phyloP scores from a whole-genome alignment of 1,140 invertebrate species.

The Bombus ignitus region DNA sequence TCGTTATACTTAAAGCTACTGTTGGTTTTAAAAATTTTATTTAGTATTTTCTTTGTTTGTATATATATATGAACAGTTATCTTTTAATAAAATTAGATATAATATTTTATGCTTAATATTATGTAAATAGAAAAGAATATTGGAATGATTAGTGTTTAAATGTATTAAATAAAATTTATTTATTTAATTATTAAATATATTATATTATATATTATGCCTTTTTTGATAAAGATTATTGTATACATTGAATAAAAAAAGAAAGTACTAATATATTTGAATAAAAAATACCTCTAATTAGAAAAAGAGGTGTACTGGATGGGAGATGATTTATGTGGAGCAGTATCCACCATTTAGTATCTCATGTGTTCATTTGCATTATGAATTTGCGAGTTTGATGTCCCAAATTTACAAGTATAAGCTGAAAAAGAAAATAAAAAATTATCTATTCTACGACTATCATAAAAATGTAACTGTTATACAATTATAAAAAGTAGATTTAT shows the following conservation, averaged over 20 bases:
- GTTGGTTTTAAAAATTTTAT: neutral
- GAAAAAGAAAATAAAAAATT: conserved; percentile 51
- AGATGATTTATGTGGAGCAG: conserved; percentile 34
- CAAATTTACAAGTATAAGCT: conserved; percentile 44
- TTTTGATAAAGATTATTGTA: neutral
- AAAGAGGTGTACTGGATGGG: conserved; percentile 29
- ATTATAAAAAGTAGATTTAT: conserved; percentile 13
- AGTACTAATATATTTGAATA: conserved; percentile 37
- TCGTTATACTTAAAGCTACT: neutral
- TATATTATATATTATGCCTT: neutral
- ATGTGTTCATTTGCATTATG: conserved; percentile 31
- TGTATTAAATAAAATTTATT: conserved; percentile 2
- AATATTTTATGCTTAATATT: conserved; percentile 7
- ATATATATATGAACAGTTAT: neutral
- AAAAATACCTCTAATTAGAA: conserved; percentile 41
- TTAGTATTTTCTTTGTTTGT: neutral
- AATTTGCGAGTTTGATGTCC: conserved; percentile 33
- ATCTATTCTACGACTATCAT: conserved; percentile 42
- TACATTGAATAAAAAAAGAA: conserved; percentile 2
- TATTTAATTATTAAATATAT: too few relatives aligned
- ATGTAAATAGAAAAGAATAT: neutral
- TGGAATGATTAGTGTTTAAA: neutral
- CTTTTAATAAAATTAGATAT: conserved; percentile 4
- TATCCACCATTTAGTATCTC: conserved; percentile 31
- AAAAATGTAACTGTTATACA: conserved; percentile 12